phyloP scores from a whole-genome alignment of 2,797 vertebrate genomes.

The Peromyscus nudipes region DNA sequence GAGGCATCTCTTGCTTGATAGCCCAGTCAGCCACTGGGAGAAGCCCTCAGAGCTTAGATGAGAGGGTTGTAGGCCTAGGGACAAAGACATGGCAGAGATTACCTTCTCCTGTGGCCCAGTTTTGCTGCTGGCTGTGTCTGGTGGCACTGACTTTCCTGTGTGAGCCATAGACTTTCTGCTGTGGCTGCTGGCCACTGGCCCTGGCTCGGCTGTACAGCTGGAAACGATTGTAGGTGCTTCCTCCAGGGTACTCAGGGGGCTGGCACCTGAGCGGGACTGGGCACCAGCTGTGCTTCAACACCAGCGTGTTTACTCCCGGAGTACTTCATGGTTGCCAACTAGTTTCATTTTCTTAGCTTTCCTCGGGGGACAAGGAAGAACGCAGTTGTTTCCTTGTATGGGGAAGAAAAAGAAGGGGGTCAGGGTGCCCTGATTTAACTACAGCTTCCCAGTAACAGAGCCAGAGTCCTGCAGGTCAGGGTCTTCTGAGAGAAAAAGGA shows the following conservation, averaged over 20 bases:
- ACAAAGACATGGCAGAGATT: background rate
- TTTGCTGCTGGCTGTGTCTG: background rate
- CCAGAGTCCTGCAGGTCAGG: background rate
- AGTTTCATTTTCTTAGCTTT: constrained; percentile 2
- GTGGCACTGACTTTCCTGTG: background rate
- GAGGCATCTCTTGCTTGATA: background rate
- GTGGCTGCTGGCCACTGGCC: background rate
- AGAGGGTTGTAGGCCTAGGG: background rate
- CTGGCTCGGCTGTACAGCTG: background rate
- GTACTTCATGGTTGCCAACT: background rate
- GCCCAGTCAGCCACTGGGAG: background rate
- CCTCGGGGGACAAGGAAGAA: background rate
- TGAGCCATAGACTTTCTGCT: background rate
- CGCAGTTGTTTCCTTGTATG: background rate
- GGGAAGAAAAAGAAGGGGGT: background rate
- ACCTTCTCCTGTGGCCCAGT: background rate
- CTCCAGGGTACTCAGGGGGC: background rate
- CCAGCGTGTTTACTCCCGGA: background rate
- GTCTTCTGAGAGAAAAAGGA: background rate
- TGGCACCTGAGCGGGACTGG: background rate
- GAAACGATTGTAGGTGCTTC: background rate
- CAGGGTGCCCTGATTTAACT: background rate
- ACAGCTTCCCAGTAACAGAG: background rate
- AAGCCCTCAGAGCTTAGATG: background rate
- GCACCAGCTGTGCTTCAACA: background rate